Conservation (phyloP, 2,113 vertebrate species). For the Zapornia atra region DNA sequence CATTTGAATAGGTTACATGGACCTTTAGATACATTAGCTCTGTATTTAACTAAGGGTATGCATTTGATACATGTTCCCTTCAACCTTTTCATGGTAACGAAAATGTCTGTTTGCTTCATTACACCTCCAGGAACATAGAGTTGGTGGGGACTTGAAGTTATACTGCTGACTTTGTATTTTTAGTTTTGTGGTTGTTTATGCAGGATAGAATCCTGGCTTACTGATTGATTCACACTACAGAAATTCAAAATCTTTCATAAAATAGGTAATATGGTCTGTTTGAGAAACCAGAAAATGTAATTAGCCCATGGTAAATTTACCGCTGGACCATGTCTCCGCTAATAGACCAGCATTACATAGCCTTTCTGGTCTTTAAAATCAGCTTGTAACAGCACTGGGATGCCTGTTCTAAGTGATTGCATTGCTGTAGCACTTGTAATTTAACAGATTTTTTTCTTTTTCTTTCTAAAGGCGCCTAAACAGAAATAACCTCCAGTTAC, state of each 20-base stretch:
- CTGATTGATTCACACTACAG: neutral
- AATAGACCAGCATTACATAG: conserved; percentile 31
- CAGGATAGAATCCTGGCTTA: neutral
- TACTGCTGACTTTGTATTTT: neutral
- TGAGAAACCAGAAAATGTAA: conserved; percentile 64
- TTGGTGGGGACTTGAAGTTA: neutral
- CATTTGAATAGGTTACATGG: neutral
- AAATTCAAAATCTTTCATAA: conserved; percentile 50
- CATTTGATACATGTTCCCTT: neutral
- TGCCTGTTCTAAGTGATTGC: neutral
- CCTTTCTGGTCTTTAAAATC: conserved; percentile 50
- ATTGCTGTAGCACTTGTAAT: conserved; percentile 46
- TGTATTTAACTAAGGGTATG: neutral
- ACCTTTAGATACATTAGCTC: neutral
- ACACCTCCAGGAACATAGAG: neutral
- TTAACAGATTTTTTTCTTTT: conserved; percentile 52
- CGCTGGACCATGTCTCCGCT: conserved; percentile 61
- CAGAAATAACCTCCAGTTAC: conserved; percentile 96
- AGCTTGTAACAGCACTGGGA: conserved; percentile 32
- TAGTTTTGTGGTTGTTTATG: neutral
- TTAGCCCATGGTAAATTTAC: conserved; percentile 64
- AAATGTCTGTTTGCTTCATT: neutral
- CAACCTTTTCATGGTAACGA: neutral
- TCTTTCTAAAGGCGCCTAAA: conserved; percentile 91
- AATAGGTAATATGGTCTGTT: conserved; percentile 41